phyloP scores from a whole-genome alignment of 2,797 vertebrate genomes.

The Enteromius argenteus region DNA sequence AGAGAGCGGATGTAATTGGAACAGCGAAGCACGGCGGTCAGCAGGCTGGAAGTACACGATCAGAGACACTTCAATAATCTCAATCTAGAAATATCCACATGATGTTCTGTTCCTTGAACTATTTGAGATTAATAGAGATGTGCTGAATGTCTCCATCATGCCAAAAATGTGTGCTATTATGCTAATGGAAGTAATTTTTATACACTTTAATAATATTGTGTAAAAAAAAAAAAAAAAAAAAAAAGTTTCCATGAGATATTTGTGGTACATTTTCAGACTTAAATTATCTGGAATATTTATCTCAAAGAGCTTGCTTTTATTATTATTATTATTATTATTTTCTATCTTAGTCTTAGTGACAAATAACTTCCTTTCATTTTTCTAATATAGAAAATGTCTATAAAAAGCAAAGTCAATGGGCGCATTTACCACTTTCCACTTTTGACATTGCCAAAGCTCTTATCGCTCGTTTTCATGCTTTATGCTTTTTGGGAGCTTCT shows the following conservation, averaged over 20 bases:
- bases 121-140: not conserved
- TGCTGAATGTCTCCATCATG: not conserved
- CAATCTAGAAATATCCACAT: slow-evolving; percentile 2
- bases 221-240: not conserved
- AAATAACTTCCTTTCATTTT: not conserved
- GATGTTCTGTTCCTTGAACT: not conserved
- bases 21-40: not conserved
- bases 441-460: not conserved
- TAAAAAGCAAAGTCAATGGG: not conserved
- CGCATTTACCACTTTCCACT: not conserved
- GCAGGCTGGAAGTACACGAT: slow-evolving; percentile 5
- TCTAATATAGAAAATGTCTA: not conserved
- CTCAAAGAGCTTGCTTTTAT: not conserved
- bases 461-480: not conserved
- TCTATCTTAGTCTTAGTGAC: not conserved
- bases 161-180: not conserved
- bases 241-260: not conserved
- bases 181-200: not conserved
- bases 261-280: not conserved
- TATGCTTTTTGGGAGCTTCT: not conserved
- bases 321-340: not conserved
- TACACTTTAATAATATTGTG: not conserved
- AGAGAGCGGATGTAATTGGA: slow-evolving; percentile 6
- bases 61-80: slow-evolving; percentile 18
- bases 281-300: not conserved